phyloP scores from a whole-genome alignment of 1,140 invertebrate genomes.

The Aleiodes sp. region DNA sequence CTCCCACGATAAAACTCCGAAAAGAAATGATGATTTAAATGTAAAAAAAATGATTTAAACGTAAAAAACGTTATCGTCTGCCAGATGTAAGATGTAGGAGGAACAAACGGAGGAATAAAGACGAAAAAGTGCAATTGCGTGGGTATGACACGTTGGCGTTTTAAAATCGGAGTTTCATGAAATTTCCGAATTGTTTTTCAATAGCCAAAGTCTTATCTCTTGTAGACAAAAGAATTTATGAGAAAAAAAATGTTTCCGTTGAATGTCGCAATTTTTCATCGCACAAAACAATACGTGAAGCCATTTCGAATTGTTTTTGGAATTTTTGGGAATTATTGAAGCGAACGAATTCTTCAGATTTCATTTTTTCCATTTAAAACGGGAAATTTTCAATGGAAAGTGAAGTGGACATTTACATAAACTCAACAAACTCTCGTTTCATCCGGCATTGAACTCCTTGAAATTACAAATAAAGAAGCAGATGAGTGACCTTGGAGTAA shows the following conservation, averaged over 20 bases:
- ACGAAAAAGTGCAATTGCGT: not conserved
- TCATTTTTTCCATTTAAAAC: too few relatives aligned
- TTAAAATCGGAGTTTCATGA: not conserved
- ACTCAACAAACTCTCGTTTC: not conserved
- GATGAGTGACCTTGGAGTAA: too few relatives aligned
- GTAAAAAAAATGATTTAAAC: not conserved
- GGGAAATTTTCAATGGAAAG: too few relatives aligned
- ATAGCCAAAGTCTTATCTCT: not conserved
- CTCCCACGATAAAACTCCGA: slow-evolving; percentile 14
- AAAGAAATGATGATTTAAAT: too few relatives aligned
- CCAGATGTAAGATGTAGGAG: slow-evolving; percentile 11
- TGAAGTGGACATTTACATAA: too few relatives aligned
- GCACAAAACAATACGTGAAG: not conserved
- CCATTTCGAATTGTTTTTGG: too few relatives aligned
- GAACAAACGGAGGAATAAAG: not conserved
- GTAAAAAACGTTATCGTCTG: slow-evolving; percentile 7
- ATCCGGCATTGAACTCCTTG: slow-evolving; percentile 11
- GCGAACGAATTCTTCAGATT: too few relatives aligned
- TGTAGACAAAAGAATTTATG: slow-evolving; percentile 3
- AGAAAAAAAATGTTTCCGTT: not conserved
- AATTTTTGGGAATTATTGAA: too few relatives aligned
- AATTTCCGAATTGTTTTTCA: not conserved
- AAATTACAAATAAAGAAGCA: not conserved
- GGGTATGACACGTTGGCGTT: slow-evolving; percentile 5
- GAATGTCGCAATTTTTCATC: not conserved